phyloP scores from a whole-genome alignment of 2,888 invertebrate species.

The Pemphredon lugubris region DNA sequence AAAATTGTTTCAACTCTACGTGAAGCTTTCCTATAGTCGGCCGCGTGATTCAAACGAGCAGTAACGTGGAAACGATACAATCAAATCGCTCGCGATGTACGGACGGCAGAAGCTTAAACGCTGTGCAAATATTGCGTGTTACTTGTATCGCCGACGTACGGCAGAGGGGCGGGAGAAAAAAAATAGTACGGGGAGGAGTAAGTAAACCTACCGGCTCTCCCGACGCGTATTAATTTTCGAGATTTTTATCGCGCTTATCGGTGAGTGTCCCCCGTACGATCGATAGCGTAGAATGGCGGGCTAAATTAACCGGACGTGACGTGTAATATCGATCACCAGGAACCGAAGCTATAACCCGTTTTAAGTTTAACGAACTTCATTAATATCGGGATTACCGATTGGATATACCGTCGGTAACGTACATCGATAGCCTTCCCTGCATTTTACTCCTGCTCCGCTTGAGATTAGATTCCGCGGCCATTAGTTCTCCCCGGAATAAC shows the following conservation, averaged over 20 bases:
- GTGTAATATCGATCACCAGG: not conserved
- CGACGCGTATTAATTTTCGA: no score
- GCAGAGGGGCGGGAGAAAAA: no score
- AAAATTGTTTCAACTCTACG: no score
- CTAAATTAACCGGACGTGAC: no score
- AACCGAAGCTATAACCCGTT: conserved; percentile 6
- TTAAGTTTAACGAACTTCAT: conserved; percentile 31
- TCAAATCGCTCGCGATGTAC: conserved; percentile 19
- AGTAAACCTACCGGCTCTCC: no score
- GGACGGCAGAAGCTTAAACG: conserved; percentile 7
- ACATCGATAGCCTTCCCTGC: conserved; percentile 20
- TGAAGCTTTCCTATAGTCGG: not conserved
- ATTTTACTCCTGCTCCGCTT: conserved; percentile 21
- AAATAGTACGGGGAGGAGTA: no score
- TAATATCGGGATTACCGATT: conserved; percentile 33
- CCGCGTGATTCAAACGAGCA: conserved; percentile 11
- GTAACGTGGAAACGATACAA: conserved; percentile 26
- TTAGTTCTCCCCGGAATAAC: conserved; percentile 22
- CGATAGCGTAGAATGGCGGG: no score
- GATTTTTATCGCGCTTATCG: no score
- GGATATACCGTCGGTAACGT: conserved; percentile 26
- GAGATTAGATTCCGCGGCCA: conserved; percentile 42
- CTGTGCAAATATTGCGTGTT: conserved; percentile 14
- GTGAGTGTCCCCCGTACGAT: no score
- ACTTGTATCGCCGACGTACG: not conserved